Conservation (phyloP, 2,888 invertebrate genomes). For the Sphaeridia pumilis region DNA sequence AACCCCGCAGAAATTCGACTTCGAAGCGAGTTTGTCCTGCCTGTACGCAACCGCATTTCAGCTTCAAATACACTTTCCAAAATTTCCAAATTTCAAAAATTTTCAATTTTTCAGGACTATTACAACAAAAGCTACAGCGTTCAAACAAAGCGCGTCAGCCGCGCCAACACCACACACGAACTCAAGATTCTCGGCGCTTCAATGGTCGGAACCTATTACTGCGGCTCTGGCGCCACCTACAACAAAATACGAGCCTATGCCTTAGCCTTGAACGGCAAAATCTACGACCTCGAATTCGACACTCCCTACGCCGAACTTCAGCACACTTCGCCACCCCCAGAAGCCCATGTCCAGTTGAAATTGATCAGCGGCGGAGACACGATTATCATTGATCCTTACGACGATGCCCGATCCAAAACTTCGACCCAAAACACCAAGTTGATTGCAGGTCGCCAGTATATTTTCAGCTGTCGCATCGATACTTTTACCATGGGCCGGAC, state of each 20-base stretch:
- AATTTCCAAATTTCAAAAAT: background rate
- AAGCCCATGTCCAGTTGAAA: background rate
- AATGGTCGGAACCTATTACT: constrained; percentile 6
- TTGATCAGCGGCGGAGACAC: background rate
- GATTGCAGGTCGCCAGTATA: background rate
- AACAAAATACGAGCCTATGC: constrained; percentile 4
- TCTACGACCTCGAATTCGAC: constrained; percentile 6
- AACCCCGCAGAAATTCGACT: constrained; percentile 7
- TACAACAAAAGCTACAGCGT: background rate
- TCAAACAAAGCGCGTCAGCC: background rate
- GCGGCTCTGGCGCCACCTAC: background rate
- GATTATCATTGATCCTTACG: background rate
- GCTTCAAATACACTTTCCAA: background rate
- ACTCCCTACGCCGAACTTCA: constrained; percentile 7
- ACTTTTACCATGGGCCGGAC: constrained; percentile 8
- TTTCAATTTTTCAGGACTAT: background rate
- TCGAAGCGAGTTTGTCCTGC: constrained; percentile 9
- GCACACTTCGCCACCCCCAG: constrained; percentile 9
- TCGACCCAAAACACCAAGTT: background rate
- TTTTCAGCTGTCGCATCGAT: constrained; percentile 7
- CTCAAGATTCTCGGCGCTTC: constrained; percentile 2
- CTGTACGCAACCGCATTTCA: constrained; percentile 2
- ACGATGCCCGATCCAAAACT: background rate
- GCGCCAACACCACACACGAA: background rate
- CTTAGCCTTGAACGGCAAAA: constrained; percentile 1